phyloP scores from a whole-genome alignment of 2,797 vertebrate genomes.

The Botia almorhae region DNA sequence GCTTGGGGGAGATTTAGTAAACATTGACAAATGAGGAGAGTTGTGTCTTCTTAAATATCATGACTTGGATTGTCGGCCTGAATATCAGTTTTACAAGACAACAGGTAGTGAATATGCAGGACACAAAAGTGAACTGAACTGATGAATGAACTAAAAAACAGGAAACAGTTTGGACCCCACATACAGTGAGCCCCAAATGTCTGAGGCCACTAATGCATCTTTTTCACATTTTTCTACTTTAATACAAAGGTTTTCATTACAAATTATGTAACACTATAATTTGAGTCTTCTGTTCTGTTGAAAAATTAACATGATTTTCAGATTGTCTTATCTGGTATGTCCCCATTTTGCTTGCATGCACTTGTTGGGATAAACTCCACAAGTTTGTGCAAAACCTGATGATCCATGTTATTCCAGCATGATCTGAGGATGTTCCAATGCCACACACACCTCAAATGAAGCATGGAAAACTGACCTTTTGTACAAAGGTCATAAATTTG shows the following conservation, averaged over 20 bases:
- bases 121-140: too few relatives aligned
- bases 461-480: background rate
- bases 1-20: slow-evolving; percentile 8
- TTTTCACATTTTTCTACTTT: background rate
- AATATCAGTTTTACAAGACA: slow-evolving; percentile 19
- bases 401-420: background rate
- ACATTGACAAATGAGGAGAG: slow-evolving; percentile 37
- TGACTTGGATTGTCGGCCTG: slow-evolving; percentile 11
- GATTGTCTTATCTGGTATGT: too few relatives aligned
- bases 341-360: too few relatives aligned
- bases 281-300: too few relatives aligned
- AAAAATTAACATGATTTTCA: too few relatives aligned
- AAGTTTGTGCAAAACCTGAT: background rate
- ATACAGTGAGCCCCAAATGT: background rate
- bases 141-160: slow-evolving; percentile 3
- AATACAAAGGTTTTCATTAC: background rate
- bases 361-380: too few relatives aligned
- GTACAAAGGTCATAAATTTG: background rate
- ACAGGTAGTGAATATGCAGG: slow-evolving; percentile 22
- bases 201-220: background rate
- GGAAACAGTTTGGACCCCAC: background rate
- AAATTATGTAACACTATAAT: background rate
- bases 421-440: background rate
- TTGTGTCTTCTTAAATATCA: slow-evolving; percentile 24
- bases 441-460: background rate